Evolutionary conservation across 2,888 invertebrate species (phyloP).

Genomic region (Clostera curtula): DNA sequence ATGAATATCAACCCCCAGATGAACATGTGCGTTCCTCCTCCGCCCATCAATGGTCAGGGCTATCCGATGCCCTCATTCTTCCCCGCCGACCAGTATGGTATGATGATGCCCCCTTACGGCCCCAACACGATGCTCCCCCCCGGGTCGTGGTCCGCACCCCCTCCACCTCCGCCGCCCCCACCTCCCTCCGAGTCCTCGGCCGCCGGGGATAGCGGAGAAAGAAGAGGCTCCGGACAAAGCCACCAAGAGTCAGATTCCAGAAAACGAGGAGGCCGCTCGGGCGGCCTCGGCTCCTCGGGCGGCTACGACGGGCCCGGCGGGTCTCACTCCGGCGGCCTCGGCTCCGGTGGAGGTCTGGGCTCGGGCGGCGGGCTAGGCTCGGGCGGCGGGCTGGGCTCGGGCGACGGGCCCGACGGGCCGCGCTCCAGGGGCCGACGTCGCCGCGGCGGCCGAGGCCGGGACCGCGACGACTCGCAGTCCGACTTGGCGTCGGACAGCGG

Average conservation of each 20-base stretch:
- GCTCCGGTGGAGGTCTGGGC: slow-evolving; percentile 24
- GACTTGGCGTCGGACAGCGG: slow-evolving; percentile 16
- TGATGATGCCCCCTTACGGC: slow-evolving; percentile 48
- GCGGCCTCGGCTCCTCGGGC: slow-evolving; percentile 27
- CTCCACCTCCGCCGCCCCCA: slow-evolving; percentile 59
- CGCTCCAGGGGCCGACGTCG: no score
- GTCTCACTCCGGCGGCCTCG: slow-evolving; percentile 27
- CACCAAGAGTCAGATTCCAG: slow-evolving; percentile 68
- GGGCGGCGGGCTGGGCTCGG: slow-evolving; percentile 26
- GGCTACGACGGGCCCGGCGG: slow-evolving; percentile 28
- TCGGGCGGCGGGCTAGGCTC: slow-evolving; percentile 25
- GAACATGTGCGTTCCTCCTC: slow-evolving; percentile 55
- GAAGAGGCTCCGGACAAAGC: slow-evolving; percentile 55
- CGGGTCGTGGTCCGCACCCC: slow-evolving; percentile 47
- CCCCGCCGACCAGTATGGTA: slow-evolving; percentile 57
- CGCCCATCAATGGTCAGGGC: slow-evolving; percentile 45
- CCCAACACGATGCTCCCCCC: slow-evolving; percentile 31
- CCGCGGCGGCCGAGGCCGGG: slow-evolving; percentile 28
- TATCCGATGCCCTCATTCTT: slow-evolving; percentile 58
- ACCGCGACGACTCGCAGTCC: no score
- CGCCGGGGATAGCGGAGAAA: slow-evolving; percentile 41
- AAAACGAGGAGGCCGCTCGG: slow-evolving; percentile 49
- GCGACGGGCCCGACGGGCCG: slow-evolving; percentile 36
- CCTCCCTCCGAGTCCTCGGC: slow-evolving; percentile 37
- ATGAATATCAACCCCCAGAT: slow-evolving; percentile 61